Conservation (phyloP, 2,888 invertebrate genomes). For the Cyclophora punctaria region DNA sequence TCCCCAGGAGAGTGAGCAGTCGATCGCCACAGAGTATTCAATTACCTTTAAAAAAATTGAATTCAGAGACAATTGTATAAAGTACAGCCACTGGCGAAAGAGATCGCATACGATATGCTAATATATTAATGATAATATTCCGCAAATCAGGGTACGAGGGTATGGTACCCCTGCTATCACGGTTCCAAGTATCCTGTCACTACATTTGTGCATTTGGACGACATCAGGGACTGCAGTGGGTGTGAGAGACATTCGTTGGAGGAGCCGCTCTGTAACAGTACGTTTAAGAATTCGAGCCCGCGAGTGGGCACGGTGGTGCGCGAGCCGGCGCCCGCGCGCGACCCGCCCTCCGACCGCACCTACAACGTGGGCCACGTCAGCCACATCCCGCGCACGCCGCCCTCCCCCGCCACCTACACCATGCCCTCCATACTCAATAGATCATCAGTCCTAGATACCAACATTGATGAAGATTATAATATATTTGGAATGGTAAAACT, state of each 20-base stretch:
- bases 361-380: conserved; percentile 51
- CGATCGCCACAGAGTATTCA: conserved; percentile 41
- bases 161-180: conserved; percentile 67
- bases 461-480: conserved; percentile 26
- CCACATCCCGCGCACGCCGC: conserved; percentile 57
- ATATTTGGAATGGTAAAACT: conserved; percentile 64
- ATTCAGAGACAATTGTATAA: conserved; percentile 49
- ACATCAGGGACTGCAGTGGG: conserved; percentile 6
- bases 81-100: conserved; percentile 28
- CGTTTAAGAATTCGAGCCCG: too few relatives aligned
- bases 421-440: conserved; percentile 43
- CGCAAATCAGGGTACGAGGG: conserved; percentile 34
- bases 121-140: conserved; percentile 32
- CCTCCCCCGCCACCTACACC: conserved; percentile 47
- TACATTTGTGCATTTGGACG: conserved; percentile 56
- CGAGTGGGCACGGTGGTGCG: too few relatives aligned
- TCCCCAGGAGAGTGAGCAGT: conserved; percentile 43
- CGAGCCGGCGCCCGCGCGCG: too few relatives aligned
- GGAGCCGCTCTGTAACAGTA: too few relatives aligned
- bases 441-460: conserved; percentile 22
- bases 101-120: conserved; percentile 33
- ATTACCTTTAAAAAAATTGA: conserved; percentile 52
- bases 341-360: conserved; percentile 15
- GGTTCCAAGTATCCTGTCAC: conserved; percentile 53
- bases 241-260: too few relatives aligned